Evolutionary conservation across 2,888 invertebrate species (phyloP).

Genomic region (Drosophila tripunctata): DNA sequence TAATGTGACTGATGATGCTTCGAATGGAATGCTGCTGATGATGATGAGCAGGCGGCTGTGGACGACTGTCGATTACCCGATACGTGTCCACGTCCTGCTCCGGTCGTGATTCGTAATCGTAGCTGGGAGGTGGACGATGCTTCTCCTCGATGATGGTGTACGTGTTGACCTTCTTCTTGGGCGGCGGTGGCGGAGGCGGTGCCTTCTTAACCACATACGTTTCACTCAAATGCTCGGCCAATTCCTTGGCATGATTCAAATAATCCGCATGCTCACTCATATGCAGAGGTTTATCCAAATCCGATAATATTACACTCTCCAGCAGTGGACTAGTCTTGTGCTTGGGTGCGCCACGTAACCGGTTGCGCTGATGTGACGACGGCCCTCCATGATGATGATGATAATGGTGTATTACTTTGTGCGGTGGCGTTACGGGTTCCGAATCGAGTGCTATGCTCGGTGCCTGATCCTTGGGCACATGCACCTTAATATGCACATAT

Average conservation of each 20-base stretch:
- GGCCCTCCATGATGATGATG: constrained; percentile 63
- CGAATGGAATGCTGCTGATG: constrained; percentile 15
- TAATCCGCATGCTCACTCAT: constrained; percentile 61
- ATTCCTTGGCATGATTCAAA: constrained; percentile 62
- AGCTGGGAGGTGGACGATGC: constrained; percentile 29
- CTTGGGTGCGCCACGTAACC: constrained; percentile 30
- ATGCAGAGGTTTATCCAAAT: constrained; percentile 63
- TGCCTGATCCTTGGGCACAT: constrained; percentile 67
- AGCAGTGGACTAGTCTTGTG: constrained; percentile 52
- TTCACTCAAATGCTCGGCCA: constrained; percentile 62
- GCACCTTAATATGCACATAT: constrained; percentile 78
- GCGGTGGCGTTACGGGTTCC: constrained; percentile 39
- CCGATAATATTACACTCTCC: constrained; percentile 70
- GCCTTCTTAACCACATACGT: constrained; percentile 49
- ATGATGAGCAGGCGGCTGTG: constrained; percentile 32
- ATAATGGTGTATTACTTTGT: constrained; percentile 72
- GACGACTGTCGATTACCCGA: constrained; percentile 51
- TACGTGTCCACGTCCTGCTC: constrained; percentile 55
- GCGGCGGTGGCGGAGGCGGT: constrained; percentile 28
- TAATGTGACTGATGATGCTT: constrained; percentile 21
- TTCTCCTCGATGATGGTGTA: constrained; percentile 70
- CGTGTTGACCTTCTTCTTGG: constrained; percentile 67
- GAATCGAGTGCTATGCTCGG: constrained; percentile 31
- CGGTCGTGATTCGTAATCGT: constrained; percentile 42
- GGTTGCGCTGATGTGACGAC: constrained; percentile 45